Percentiles rank a stretch among this genome's conserved stretches.
Evolutionary conservation across 2,113 vertebrate species (phyloP).

Genomic region (Nyctereutes procyonoides): DNA sequence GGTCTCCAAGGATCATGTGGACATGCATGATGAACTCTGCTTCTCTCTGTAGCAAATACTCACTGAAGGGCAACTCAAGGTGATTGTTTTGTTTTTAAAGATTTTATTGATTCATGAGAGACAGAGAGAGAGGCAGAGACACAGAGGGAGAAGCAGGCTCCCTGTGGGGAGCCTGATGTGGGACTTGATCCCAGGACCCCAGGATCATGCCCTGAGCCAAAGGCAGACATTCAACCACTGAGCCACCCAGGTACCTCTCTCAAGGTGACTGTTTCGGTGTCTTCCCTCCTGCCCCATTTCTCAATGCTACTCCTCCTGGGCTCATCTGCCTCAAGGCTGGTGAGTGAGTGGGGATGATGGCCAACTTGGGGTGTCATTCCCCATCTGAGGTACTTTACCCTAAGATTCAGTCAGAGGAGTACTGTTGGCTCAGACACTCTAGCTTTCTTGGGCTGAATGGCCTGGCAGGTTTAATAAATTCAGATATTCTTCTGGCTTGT

Average conservation of each 20-base stretch:
- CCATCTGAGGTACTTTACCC: neutral
- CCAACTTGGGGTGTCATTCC: too few relatives aligned
- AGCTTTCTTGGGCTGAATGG: neutral
- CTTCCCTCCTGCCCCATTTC: fast-evolving
- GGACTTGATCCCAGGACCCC: neutral
- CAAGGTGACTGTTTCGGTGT: neutral
- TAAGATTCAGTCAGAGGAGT: neutral
- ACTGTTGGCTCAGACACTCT: neutral
- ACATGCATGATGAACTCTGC: neutral
- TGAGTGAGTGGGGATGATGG: neutral
- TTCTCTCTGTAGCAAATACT: neutral
- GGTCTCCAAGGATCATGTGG: neutral
- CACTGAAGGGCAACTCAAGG: neutral
- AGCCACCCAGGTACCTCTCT: neutral
- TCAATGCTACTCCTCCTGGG: too few relatives aligned
- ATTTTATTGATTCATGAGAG: neutral
- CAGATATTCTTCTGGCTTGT: neutral
- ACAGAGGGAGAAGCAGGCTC: neutral
- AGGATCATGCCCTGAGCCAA: neutral
- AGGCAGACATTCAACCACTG: neutral
- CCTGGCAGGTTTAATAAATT: neutral
- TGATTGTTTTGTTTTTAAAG: neutral
- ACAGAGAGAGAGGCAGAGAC: too few relatives aligned
- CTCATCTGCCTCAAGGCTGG: neutral
- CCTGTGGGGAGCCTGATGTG: neutral